Conservation (phyloP, 2,888 invertebrate species). For the Eupithecia subfuscata region DNA sequence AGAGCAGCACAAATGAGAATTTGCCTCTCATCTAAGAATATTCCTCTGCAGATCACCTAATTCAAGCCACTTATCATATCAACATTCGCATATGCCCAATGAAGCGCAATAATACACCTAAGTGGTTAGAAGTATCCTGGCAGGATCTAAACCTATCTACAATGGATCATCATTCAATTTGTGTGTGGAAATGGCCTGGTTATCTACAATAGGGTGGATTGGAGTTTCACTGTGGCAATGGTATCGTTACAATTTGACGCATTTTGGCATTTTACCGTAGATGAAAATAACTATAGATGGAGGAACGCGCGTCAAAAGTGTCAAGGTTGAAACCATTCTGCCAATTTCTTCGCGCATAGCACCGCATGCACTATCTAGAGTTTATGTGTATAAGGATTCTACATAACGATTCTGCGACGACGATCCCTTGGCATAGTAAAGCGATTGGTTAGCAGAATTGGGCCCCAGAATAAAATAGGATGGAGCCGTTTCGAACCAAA, state of each 20-base stretch:
- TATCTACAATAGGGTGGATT: conserved; percentile 74
- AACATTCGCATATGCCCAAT: conserved; percentile 58
- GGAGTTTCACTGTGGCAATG: conserved; percentile 27
- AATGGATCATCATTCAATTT: conserved; percentile 82
- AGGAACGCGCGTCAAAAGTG: no score
- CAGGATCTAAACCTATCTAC: conserved; percentile 84
- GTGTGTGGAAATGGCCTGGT: conserved; percentile 77
- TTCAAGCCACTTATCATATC: conserved; percentile 59
- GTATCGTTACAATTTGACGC: no score
- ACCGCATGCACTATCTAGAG: background rate
- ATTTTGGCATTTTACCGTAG: no score
- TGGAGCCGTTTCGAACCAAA: background rate
- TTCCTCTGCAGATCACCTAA: conserved; percentile 57
- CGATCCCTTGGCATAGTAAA: background rate
- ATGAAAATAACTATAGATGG: no score
- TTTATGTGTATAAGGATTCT: background rate
- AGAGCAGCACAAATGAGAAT: no score
- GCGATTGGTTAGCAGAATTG: background rate
- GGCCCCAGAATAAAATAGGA: background rate
- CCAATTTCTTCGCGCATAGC: no score
- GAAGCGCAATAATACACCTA: conserved; percentile 73
- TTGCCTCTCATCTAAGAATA: conserved; percentile 54
- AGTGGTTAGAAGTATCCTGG: conserved; percentile 55
- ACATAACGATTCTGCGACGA: background rate
- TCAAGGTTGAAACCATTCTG: no score